Evolutionary conservation across 2,888 invertebrate species (phyloP).

Genomic region (Hermodice carunculata): DNA sequence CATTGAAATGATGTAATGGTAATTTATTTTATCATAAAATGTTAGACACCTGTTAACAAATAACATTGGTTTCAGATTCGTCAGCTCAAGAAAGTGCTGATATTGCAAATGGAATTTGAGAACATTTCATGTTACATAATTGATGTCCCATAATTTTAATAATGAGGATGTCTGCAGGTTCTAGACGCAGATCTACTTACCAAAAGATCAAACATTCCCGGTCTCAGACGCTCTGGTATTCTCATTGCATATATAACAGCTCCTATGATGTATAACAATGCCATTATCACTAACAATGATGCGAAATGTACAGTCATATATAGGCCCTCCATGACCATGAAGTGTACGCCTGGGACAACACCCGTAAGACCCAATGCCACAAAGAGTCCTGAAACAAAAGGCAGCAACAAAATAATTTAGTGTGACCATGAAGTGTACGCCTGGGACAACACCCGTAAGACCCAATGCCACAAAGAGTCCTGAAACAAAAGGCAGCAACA

Average conservation of each 20-base stretch:
- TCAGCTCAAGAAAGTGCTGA: too few species aligned
- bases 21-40: too few species aligned
- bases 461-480: conserved; percentile 95
- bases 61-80: too few species aligned
- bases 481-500: conserved; percentile 51
- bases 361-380: conserved; percentile 53
- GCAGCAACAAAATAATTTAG: conserved; percentile 72
- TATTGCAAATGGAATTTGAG: too few species aligned
- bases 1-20: too few species aligned
- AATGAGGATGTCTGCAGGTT: too few species aligned
- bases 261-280: conserved; percentile 90
- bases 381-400: conserved; percentile 67
- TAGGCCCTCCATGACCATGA: neutral
- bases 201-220: conserved; percentile 94
- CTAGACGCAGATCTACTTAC: too few species aligned
- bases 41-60: too few species aligned
- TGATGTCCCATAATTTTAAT: too few species aligned
- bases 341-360: conserved; percentile 6
- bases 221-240: conserved; percentile 96
- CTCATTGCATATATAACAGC: conserved; percentile 93
- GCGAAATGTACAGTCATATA: neutral
- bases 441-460: conserved; percentile 85
- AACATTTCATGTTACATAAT: too few species aligned
- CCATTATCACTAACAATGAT: conserved; percentile 85
- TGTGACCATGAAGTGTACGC: conserved; percentile 21